phyloP scores from a whole-genome alignment of 2,797 vertebrate genomes.

The Ciconia nigra region DNA sequence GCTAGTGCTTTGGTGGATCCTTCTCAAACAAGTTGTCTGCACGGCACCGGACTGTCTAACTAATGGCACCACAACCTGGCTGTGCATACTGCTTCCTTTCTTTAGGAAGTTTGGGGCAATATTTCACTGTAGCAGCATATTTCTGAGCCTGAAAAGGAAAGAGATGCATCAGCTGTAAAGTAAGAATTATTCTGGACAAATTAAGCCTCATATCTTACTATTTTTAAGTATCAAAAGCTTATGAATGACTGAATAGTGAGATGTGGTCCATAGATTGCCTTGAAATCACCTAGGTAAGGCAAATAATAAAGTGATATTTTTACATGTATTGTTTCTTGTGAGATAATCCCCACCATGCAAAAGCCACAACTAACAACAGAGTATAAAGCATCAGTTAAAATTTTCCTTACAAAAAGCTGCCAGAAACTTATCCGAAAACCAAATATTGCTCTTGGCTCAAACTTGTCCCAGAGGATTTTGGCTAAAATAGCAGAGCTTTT shows the following conservation, averaged over 20 bases:
- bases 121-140: background rate
- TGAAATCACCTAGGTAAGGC: background rate
- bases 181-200: background rate
- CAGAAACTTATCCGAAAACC: background rate
- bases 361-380: background rate
- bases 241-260: background rate
- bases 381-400: background rate
- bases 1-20: background rate
- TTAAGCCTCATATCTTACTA: background rate
- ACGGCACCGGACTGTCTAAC: background rate
- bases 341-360: background rate
- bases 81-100: background rate
- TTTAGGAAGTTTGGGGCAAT: background rate
- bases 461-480: background rate
- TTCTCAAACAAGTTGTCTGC: background rate
- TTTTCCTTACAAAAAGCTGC: background rate
- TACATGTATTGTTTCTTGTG: background rate
- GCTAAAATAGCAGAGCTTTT: constrained; percentile 2
- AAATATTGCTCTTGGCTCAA: background rate
- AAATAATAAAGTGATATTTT: background rate
- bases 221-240: background rate
- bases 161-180: background rate
- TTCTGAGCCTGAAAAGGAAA: background rate
- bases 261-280: background rate
- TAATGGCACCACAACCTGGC: background rate